Percentiles rank a stretch among this genome's conserved stretches.
These are phyloP conservation scores for Lepeophtheirus salmonis DNA, from an alignment of 1,140 invertebrate genomes.

Conservation along the genomic window DNA sequence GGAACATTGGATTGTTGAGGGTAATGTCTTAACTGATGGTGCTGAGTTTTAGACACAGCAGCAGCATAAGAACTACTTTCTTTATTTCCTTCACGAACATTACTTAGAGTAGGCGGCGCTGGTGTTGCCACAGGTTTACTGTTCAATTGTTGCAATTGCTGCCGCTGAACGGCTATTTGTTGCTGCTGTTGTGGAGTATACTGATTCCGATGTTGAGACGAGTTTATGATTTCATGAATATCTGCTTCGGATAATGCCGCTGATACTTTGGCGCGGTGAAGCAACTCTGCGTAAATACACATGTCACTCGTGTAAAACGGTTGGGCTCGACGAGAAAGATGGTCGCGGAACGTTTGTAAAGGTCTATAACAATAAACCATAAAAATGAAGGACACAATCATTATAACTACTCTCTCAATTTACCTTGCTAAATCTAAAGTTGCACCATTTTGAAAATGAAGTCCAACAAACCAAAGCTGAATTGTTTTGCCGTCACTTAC, in stretches of 20 bases:
- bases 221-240: background rate
- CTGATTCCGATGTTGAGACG: background rate
- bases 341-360: background rate
- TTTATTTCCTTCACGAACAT: background rate
- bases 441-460: conserved; percentile 4
- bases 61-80: background rate
- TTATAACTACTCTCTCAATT: no score
- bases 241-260: background rate
- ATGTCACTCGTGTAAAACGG: background rate
- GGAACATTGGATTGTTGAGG: background rate
- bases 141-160: background rate
- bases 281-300: background rate
- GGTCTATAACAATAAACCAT: no score
- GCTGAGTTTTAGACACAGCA: background rate
- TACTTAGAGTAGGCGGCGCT: background rate
- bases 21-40: background rate
- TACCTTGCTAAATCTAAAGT: background rate
- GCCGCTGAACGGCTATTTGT: background rate
- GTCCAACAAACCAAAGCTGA: conserved; percentile 12
- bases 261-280: background rate
- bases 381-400: no score
- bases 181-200: background rate
- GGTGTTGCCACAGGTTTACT: background rate
- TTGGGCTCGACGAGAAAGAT: background rate
- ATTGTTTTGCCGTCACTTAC: background rate